These are phyloP conservation scores for Tinea trinotella DNA, from an alignment of 2,888 invertebrate species.

Conservation along the genomic window DNA sequence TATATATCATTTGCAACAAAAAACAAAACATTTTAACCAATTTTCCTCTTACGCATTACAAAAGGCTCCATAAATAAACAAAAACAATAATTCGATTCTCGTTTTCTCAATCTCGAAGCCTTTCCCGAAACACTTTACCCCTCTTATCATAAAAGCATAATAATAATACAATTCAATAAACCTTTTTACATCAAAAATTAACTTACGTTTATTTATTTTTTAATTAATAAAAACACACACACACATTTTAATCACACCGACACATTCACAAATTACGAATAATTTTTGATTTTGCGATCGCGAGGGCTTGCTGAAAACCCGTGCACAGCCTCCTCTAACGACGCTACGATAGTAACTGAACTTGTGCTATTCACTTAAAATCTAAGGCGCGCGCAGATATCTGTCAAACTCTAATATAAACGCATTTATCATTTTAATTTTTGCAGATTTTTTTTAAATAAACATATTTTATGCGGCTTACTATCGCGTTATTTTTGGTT, in stretches of 20 bases:
- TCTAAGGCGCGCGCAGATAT: background rate
- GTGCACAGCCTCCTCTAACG: background rate
- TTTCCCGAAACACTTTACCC: background rate
- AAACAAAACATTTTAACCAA: background rate
- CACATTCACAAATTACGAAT: background rate
- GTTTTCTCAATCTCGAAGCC: slow-evolving; percentile 4
- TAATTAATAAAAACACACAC: background rate
- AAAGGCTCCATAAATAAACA: slow-evolving; percentile 6
- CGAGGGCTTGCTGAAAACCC: background rate
- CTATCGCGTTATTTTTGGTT: too few species aligned
- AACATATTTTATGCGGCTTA: too few species aligned
- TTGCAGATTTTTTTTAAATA: background rate
- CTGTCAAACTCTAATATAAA: background rate
- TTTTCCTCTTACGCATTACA: slow-evolving; percentile 2
- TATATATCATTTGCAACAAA: too few species aligned
- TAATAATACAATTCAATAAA: background rate
- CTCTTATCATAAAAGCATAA: slow-evolving; percentile 1
- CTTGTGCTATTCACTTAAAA: background rate
- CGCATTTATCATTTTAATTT: background rate
- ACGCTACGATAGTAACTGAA: background rate
- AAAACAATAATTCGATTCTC: slow-evolving; percentile 10
- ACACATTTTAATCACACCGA: background rate
- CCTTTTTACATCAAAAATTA: background rate
- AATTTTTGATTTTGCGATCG: background rate
- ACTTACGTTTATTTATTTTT: background rate